phyloP scores from a whole-genome alignment of 2,888 invertebrate species.

The Nycteola revayana region DNA sequence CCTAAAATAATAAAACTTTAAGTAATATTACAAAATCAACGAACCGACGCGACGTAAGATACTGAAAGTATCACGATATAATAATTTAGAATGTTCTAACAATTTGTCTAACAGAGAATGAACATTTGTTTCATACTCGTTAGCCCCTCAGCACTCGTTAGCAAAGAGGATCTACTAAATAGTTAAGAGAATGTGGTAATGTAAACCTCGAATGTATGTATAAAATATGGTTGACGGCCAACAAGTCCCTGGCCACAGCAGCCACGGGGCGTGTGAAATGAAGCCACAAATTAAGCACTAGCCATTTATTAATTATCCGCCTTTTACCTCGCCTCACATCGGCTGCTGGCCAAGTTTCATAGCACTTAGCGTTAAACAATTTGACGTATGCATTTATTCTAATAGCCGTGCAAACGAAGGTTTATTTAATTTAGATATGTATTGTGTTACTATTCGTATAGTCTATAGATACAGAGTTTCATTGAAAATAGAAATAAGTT shows the following conservation, averaged over 20 bases:
- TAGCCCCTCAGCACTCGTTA: slow-evolving; percentile 24
- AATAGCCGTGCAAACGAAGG: too few relatives aligned
- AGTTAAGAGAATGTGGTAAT: slow-evolving; percentile 12
- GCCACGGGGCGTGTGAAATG: slow-evolving; percentile 26
- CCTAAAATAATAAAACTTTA: too few relatives aligned
- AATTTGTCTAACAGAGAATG: slow-evolving; percentile 17
- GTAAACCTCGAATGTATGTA: slow-evolving; percentile 9
- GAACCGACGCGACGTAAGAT: slow-evolving; percentile 4
- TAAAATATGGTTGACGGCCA: slow-evolving; percentile 27
- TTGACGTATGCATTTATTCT: too few relatives aligned
- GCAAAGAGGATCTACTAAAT: slow-evolving; percentile 5
- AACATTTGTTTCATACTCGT: slow-evolving; percentile 19
- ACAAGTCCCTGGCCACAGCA: slow-evolving; percentile 39
- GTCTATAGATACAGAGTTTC: too few relatives aligned
- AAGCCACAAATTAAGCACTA: slow-evolving; percentile 46
- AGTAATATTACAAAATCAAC: slow-evolving; percentile 5
- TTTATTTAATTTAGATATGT: too few relatives aligned
- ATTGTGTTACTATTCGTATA: too few relatives aligned
- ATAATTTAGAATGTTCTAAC: slow-evolving; percentile 9
- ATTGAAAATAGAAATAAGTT: too few relatives aligned
- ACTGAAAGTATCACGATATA: not conserved
- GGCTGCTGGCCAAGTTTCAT: slow-evolving; percentile 31
- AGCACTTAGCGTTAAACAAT: too few relatives aligned
- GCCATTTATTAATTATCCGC: slow-evolving; percentile 44
- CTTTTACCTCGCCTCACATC: slow-evolving; percentile 34